Evolutionary conservation across 2,888 invertebrate species (phyloP).

Genomic region (Girardia tigrina): DNA sequence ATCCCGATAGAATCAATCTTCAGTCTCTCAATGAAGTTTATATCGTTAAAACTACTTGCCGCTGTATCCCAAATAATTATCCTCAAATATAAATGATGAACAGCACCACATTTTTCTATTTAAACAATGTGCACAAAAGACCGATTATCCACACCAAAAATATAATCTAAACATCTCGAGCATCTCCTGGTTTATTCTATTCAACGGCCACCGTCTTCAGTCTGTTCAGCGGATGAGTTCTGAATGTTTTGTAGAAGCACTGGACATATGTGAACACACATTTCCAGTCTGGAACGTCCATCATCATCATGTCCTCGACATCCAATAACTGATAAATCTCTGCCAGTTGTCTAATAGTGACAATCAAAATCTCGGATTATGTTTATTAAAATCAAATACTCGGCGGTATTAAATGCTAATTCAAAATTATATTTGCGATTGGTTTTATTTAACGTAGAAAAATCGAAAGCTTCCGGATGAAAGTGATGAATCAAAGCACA

Average conservation of each 20-base stretch:
- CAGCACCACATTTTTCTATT: no score
- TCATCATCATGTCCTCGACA: conserved; percentile 35
- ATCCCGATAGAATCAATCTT: no score
- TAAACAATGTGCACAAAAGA: no score
- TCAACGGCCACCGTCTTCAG: conserved; percentile 7
- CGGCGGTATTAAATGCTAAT: conserved; percentile 88
- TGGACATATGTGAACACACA: conserved; percentile 36
- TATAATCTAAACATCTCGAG: no score
- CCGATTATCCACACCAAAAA: no score
- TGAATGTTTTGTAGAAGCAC: conserved; percentile 31
- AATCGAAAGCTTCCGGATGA: conserved; percentile 90
- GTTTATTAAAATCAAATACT: conserved; percentile 56
- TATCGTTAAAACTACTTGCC: no score
- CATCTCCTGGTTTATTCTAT: no score
- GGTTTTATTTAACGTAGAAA: conserved; percentile 69
- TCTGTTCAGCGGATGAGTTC: conserved; percentile 28
- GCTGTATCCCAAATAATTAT: no score
- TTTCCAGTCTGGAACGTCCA: conserved; percentile 36
- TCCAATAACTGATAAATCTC: conserved; percentile 35
- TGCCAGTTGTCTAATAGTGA: conserved; percentile 30
- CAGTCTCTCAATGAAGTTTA: no score
- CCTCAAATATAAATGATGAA: no score
- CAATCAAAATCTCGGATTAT: neutral
- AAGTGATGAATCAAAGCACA: conserved; percentile 96
- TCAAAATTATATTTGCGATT: conserved; percentile 83